A percentile compares a stretch with the other conserved stretches of the same genome.
phyloP scores from a whole-genome alignment of 2,113 vertebrate species.

The Pan troglodytes region NHGRI_mPanTro3-v2.1_pri NC_072407.2:120840001-120840500 shows the following conservation, averaged over 20 bases:
- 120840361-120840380: background rate
- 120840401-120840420: background rate
- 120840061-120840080: background rate
- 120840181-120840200: background rate
- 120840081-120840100: background rate
- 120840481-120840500: background rate
- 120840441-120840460: background rate
- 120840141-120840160: background rate
- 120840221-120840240: background rate
- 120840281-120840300: background rate
- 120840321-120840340: background rate
- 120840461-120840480: background rate
- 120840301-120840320: background rate
- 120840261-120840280: background rate
- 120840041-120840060: background rate
- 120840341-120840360: background rate
- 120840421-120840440: background rate
- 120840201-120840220: background rate
- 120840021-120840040: background rate
- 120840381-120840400: background rate
- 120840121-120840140: background rate
- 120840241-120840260: background rate
- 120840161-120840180: background rate
- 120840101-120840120: background rate
- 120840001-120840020: background rate